These are phyloP conservation scores for Apteryx owenii DNA, from an alignment of 2,113 vertebrate species.

Conservation along the genomic window DNA sequence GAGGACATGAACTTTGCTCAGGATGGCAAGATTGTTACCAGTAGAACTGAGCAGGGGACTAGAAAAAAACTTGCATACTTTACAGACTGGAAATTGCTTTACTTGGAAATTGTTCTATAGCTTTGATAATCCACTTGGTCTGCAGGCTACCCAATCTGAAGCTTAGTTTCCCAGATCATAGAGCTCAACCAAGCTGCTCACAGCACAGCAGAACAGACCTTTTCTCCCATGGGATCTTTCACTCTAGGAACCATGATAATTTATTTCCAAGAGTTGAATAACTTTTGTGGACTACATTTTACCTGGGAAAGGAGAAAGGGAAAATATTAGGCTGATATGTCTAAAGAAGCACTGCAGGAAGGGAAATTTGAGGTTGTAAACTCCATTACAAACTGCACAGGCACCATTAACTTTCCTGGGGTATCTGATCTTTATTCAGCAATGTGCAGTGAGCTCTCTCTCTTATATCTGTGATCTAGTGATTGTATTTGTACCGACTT, in stretches of 20 bases:
- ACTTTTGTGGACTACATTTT: conserved; percentile 34
- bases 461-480: neutral
- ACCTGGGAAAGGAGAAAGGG: conserved; percentile 30
- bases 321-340: conserved; percentile 42
- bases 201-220: neutral
- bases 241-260: conserved; percentile 27
- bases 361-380: neutral
- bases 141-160: neutral
- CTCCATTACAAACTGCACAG: neutral
- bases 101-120: neutral
- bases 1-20: neutral
- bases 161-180: neutral
- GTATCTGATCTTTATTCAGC: neutral
- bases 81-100: neutral
- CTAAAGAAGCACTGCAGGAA: conserved; percentile 4
- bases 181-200: neutral
- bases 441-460: neutral
- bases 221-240: conserved; percentile 24
- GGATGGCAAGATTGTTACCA: neutral
- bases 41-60: neutral
- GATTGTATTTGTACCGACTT: neutral
- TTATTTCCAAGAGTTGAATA: conserved; percentile 54
- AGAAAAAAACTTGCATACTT: neutral
- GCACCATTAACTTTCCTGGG: neutral
- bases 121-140: conserved; percentile 38